phyloP scores from a whole-genome alignment of 2,888 invertebrate genomes.

The Meganola albula region DNA sequence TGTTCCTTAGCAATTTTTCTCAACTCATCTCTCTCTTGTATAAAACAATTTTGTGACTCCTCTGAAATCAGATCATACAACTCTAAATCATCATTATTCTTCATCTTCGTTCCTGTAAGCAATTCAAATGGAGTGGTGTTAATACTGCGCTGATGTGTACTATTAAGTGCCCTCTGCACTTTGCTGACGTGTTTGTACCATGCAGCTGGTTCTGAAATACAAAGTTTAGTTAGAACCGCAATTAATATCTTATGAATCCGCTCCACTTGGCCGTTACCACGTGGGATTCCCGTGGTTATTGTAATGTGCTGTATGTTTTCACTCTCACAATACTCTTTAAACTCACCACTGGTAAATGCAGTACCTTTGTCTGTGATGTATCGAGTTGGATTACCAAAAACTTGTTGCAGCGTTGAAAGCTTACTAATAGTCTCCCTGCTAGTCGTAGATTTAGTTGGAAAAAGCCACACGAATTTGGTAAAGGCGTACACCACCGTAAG shows the following conservation, averaged over 20 bases:
- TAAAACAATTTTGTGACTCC: not conserved
- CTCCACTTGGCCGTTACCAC: conserved; percentile 26
- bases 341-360: conserved; percentile 11
- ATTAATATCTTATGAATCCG: conserved; percentile 7
- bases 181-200: not conserved
- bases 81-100: not conserved
- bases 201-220: not conserved
- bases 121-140: not conserved
- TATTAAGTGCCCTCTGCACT: not conserved
- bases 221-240: not conserved
- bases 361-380: not conserved
- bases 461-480: conserved; percentile 18
- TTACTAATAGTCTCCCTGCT: not conserved
- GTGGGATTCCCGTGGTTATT: conserved; percentile 24
- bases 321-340: conserved; percentile 15
- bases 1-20: conserved; percentile 1
- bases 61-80: too few species aligned
- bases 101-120: not conserved
- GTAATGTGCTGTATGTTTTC: conserved; percentile 16
- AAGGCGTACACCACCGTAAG: conserved; percentile 14
- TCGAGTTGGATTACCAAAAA: not conserved
- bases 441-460: not conserved
- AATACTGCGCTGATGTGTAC: not conserved
- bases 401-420: not conserved
- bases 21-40: conserved; percentile 1